Conservation (phyloP, 2,888 invertebrate genomes). For the Drosophila hawaiiensis region DNA sequence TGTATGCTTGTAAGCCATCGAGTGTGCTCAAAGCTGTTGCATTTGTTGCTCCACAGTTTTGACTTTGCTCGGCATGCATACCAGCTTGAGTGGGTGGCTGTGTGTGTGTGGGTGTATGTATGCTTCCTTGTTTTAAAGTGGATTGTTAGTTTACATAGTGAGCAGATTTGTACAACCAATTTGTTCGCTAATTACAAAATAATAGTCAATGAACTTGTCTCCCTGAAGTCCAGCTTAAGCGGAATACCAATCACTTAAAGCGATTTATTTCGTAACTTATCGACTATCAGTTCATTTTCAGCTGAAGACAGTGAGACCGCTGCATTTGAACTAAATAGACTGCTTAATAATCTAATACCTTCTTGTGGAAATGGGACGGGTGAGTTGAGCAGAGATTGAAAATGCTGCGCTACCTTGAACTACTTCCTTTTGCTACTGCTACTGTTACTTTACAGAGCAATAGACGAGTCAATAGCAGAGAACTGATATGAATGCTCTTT, state of each 20-base stretch:
- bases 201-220: slow-evolving; percentile 14
- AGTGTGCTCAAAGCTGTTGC: slow-evolving; percentile 48
- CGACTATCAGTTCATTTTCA: not conserved
- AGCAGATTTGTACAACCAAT: slow-evolving; percentile 33
- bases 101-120: not conserved
- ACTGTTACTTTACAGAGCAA: not conserved
- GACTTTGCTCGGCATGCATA: slow-evolving; percentile 16
- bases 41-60: slow-evolving; percentile 30
- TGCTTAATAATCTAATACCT: too few species aligned
- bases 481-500: not conserved
- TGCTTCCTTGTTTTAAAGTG: not conserved
- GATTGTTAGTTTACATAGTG: slow-evolving; percentile 11
- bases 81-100: not conserved
- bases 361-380: not conserved
- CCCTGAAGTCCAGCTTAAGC: not conserved
- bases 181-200: slow-evolving; percentile 43
- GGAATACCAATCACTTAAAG: not conserved
- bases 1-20: not conserved
- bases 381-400: not conserved
- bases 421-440: not conserved
- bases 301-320: not conserved
- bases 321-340: too few species aligned
- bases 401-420: not conserved
- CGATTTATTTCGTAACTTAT: not conserved
- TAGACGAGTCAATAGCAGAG: not conserved